Evolutionary conservation across 1,140 invertebrate genomes (phyloP), one percentile per base, ranked within the genome.

Genomic region (Drosophila neocordata): DNA sequence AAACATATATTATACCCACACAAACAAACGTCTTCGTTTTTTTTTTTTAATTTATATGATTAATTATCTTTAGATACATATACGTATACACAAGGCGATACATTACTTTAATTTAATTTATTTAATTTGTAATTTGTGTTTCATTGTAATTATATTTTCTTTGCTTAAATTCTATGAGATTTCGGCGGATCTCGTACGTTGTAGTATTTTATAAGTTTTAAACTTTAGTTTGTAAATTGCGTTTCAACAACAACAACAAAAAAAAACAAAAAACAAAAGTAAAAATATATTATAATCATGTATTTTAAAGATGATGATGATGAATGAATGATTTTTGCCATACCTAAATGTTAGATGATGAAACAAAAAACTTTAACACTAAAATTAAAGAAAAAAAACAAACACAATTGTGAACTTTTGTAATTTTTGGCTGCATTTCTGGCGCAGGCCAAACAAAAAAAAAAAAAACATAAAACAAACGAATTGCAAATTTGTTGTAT

Each of bases 141-240:
- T 76, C 37, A 38, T 38, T 48, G 41, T 48, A 48, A 48, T 48
- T 48, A 48, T 48, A 48, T 76, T 69, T 67, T 59, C 56, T 77
- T 70, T 76, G 73, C 73, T 69, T 76, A 64, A 87, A 82, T 87
- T 80, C 82, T 87, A 87, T 88, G 83, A 88, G 83, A 88, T 88
- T 88, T 88, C 76, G 79, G 73, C 65, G 83, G 83, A 88, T 88
- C 83, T 88, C 83, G 72, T 88, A 88, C 79, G 83, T 88, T 88
- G 83, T 88, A 88, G 83, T 88, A 88, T 88, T 88, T 18, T 88
- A 79, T 88, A 88, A 88, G 83, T 88, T 88, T 88, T 88, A 88
- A 79, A 88, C 60, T 58, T 73, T 87, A 87, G 72, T 70, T 52
- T 87, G 67, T 87, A 85, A 75, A 67, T 64, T 73, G 69, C 73